Evolutionary conservation across 2,888 invertebrate species (phyloP).

Genomic region (Dyspetes luteomarginatus): DNA sequence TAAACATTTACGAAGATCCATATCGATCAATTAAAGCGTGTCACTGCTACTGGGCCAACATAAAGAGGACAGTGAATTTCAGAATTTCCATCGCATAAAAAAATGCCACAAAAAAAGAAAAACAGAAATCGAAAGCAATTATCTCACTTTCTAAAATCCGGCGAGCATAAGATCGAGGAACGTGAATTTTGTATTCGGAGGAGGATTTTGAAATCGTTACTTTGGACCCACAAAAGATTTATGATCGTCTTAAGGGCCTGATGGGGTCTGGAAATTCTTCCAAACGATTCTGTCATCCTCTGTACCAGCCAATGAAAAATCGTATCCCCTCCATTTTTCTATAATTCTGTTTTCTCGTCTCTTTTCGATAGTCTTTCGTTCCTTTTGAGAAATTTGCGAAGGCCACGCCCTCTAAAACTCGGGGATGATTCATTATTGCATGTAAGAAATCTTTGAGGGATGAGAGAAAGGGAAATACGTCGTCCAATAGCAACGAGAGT

Average conservation of each 20-base stretch:
- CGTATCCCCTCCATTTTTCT: background rate
- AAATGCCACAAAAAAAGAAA: background rate
- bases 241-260: background rate
- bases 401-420: constrained; percentile 19
- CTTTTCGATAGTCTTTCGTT: constrained; percentile 5
- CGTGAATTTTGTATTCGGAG: constrained; percentile 61
- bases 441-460: background rate
- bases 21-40: constrained; percentile 31
- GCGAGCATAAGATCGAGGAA: constrained; percentile 65
- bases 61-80: constrained; percentile 9
- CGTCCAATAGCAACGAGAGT: constrained; percentile 40
- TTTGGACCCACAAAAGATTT: constrained; percentile 38
- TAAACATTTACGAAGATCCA: background rate
- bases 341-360: background rate
- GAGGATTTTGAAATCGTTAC: constrained; percentile 27
- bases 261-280: background rate
- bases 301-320: constrained; percentile 36
- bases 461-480: constrained; percentile 29
- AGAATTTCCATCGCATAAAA: background rate
- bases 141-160: constrained; percentile 68
- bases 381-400: background rate
- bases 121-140: constrained; percentile 67
- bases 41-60: constrained; percentile 44
- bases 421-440: background rate
- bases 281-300: background rate